These are phyloP conservation scores for Malurus leucopterus DNA, from an alignment of 2,797 vertebrate genomes.

Conservation along the genomic window DNA sequence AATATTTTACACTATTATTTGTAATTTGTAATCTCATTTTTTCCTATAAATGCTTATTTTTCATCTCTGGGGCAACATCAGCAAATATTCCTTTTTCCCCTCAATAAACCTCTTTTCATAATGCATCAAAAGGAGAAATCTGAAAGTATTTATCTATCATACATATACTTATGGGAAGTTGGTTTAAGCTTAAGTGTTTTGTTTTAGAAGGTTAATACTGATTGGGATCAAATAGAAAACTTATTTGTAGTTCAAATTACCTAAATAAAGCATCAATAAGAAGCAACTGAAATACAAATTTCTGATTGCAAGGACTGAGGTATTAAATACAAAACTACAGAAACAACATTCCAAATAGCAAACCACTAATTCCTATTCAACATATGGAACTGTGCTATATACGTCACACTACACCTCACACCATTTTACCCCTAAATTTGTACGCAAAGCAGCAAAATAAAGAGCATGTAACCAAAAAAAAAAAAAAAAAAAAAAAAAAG, in stretches of 20 bases:
- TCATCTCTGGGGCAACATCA: neutral
- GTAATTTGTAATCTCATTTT: neutral
- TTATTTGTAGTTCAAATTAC: neutral
- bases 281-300: neutral
- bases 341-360: neutral
- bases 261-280: neutral
- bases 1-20: neutral
- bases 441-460: neutral
- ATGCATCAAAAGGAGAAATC: neutral
- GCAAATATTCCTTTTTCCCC: neutral
- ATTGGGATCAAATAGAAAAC: neutral
- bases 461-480: neutral
- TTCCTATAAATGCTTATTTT: neutral
- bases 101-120: neutral
- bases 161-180: neutral
- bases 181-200: neutral
- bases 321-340: neutral
- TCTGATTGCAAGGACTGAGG: neutral
- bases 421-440: neutral
- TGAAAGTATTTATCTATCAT: neutral
- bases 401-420: too few relatives aligned
- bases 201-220: neutral
- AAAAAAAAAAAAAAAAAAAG: neutral
- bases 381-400: neutral
- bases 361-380: neutral